Percentiles rank a stretch among this genome's conserved stretches.
phyloP scores from a whole-genome alignment of 2,888 invertebrate genomes.

The Cerastoderma edule region DNA sequence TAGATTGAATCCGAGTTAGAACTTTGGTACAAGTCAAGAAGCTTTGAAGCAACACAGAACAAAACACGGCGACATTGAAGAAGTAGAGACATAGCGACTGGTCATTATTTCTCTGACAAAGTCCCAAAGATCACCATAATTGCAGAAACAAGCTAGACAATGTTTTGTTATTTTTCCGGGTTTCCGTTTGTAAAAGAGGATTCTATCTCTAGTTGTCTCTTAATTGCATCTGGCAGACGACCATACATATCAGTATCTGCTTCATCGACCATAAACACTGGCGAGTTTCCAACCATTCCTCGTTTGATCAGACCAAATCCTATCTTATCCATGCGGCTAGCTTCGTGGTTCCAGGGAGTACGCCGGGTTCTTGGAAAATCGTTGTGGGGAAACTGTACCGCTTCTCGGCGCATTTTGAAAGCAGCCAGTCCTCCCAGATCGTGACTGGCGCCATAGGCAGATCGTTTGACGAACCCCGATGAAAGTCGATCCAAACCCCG shows the following conservation, averaged over 20 bases:
- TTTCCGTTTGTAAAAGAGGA: constrained; percentile 17
- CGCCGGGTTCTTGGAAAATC: constrained; percentile 20
- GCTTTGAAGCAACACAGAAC: too few relatives aligned
- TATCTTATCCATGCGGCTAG: constrained; percentile 22
- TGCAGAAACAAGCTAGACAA: too few relatives aligned
- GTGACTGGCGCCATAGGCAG: background rate
- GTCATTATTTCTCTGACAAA: too few relatives aligned
- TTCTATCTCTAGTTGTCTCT: constrained; percentile 7
- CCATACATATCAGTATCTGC: background rate
- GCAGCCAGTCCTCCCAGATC: background rate
- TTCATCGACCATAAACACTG: background rate
- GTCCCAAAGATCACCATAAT: too few relatives aligned
- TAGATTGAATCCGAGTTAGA: too few relatives aligned
- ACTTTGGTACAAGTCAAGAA: too few relatives aligned
- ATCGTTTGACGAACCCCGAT: constrained; percentile 31
- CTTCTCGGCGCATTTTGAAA: background rate
- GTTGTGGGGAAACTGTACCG: background rate
- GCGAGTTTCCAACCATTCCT: background rate
- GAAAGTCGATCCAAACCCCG: constrained; percentile 20
- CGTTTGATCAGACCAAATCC: constrained; percentile 37
- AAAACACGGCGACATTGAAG: too few relatives aligned
- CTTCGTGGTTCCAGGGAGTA: constrained; percentile 17
- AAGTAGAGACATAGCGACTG: too few relatives aligned
- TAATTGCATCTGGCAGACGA: background rate
- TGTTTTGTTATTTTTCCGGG: constrained; percentile 1